These are phyloP conservation scores for Pediacus dermestoides DNA, from an alignment of 2,888 invertebrate species.

Conservation along the genomic window DNA sequence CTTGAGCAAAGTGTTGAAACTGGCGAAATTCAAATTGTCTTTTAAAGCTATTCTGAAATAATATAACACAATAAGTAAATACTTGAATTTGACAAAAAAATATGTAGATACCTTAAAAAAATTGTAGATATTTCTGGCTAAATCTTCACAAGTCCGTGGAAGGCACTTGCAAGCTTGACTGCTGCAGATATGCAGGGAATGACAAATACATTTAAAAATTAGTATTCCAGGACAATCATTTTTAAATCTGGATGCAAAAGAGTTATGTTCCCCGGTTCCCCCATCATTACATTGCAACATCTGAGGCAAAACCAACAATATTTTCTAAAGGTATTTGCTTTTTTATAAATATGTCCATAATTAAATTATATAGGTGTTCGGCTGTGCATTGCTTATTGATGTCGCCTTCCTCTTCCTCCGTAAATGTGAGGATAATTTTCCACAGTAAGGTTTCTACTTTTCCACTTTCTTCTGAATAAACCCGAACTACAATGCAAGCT, in stretches of 20 bases:
- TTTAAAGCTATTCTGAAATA: constrained; percentile 21
- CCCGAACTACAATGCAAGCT: constrained; percentile 29
- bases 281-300: constrained; percentile 41
- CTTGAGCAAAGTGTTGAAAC: constrained; percentile 21
- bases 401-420: not conserved
- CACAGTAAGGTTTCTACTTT: constrained; percentile 10
- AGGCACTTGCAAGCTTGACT: constrained; percentile 37
- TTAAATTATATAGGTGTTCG: constrained; percentile 10
- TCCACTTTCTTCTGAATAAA: constrained; percentile 21
- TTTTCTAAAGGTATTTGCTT: constrained; percentile 33
- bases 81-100: not conserved
- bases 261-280: constrained; percentile 33
- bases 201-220: constrained; percentile 39
- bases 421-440: constrained; percentile 11
- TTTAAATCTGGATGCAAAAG: constrained; percentile 34
- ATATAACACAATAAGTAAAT: constrained; percentile 1
- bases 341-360: constrained; percentile 18
- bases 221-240: constrained; percentile 32
- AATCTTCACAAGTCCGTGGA: constrained; percentile 36
- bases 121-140: constrained; percentile 33
- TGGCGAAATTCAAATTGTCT: constrained; percentile 19
- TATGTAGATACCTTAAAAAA: too few relatives aligned
- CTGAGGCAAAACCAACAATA: constrained; percentile 40
- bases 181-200: constrained; percentile 37
- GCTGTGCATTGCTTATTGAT: constrained; percentile 11